Evolutionary conservation across 2,888 invertebrate genomes (phyloP).

Genomic region (Lithophane semibrunnea): DNA sequence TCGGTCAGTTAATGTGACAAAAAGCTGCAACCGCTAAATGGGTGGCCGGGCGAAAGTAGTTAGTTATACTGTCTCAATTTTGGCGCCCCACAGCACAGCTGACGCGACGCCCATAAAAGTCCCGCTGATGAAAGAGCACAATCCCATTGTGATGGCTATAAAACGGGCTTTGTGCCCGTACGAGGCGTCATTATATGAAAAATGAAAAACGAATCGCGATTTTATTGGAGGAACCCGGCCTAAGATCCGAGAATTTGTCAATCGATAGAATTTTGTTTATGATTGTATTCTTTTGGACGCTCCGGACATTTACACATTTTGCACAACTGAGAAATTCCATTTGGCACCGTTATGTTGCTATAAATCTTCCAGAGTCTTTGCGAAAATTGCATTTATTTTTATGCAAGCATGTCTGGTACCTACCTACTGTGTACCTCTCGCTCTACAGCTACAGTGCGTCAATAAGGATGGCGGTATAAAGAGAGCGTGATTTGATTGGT

Average conservation of each 20-base stretch:
- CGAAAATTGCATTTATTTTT: conserved; percentile 32
- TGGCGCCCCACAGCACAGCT: conserved; percentile 81
- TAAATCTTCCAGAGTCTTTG: conserved; percentile 26
- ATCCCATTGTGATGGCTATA: conserved; percentile 88
- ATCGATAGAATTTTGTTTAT: conserved; percentile 63
- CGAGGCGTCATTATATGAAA: conserved; percentile 86
- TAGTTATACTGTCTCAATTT: conserved; percentile 86
- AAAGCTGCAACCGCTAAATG: conserved; percentile 71
- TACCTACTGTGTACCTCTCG: neutral
- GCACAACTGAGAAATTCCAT: conserved; percentile 21
- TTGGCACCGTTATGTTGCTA: conserved; percentile 43
- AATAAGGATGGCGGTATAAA: conserved; percentile 45
- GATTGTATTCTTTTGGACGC: conserved; percentile 57
- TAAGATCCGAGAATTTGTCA: conserved; percentile 72
- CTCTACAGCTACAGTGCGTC: conserved; percentile 20
- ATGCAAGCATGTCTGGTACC: neutral
- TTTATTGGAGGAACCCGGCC: conserved; percentile 74
- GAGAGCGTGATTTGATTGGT: conserved; percentile 55
- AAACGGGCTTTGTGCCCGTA: conserved; percentile 87
- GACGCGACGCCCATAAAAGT: conserved; percentile 87
- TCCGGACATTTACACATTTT: too few species aligned
- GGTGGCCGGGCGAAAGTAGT: conserved; percentile 73
- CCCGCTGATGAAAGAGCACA: conserved; percentile 88
- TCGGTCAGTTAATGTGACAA: conserved; percentile 66
- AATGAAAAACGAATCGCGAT: conserved; percentile 87